Evolutionary conservation across 2,797 vertebrate species (phyloP).

Genomic region (Strix occidentalis): DNA sequence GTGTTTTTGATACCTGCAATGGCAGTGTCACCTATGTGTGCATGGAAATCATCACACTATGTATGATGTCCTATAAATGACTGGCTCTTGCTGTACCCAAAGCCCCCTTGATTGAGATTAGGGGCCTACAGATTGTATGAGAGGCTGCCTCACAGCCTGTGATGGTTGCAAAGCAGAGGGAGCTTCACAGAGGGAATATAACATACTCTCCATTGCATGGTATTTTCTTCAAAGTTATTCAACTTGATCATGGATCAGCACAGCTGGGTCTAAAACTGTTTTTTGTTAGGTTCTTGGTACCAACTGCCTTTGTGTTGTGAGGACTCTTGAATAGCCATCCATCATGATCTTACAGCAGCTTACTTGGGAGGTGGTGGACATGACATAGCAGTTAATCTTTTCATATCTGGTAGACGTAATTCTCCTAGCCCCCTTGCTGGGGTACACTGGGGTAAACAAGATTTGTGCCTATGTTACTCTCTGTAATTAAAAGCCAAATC

Average conservation of each 20-base stretch:
- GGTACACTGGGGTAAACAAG: background rate
- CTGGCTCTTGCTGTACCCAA: background rate
- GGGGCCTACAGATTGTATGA: background rate
- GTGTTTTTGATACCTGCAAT: background rate
- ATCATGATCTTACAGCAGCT: background rate
- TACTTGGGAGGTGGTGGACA: background rate
- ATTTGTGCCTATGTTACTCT: background rate
- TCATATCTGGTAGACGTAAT: background rate
- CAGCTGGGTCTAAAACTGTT: background rate
- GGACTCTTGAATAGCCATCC: background rate
- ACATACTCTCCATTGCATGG: background rate
- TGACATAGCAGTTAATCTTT: background rate
- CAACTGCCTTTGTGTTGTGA: background rate
- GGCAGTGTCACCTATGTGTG: background rate
- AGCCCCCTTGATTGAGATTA: background rate
- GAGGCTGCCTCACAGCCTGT: background rate
- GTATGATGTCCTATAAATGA: fast-evolving
- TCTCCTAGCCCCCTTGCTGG: background rate
- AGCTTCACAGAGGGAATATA: background rate
- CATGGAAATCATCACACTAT: background rate
- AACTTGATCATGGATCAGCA: background rate
- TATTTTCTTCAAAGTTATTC: background rate
- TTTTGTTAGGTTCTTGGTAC: background rate
- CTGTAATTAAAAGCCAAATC: background rate
- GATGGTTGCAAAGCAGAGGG: background rate